Percentiles rank a stretch among this genome's conserved stretches.
phyloP scores from a whole-genome alignment of 2,113 vertebrate species.

The Cinclus cinclus region DNA sequence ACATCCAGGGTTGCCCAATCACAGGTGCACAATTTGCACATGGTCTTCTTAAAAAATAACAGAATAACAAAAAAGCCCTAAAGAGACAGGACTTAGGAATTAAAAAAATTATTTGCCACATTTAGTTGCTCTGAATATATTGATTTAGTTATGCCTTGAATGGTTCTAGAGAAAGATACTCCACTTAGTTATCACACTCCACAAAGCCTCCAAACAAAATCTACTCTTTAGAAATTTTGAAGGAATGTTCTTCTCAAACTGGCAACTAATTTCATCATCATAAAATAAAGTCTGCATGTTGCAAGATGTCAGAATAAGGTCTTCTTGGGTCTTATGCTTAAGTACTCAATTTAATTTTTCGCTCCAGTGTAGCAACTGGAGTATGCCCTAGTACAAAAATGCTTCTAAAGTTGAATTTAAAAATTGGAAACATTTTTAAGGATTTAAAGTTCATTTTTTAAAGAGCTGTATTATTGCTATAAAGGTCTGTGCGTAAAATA shows the following conservation, averaged over 20 bases:
- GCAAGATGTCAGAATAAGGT: not conserved
- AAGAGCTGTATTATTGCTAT: not conserved
- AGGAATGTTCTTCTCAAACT: not conserved
- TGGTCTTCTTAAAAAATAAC: not conserved
- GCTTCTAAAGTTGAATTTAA: not conserved
- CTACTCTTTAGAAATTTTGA: not conserved
- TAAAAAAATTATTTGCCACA: not conserved
- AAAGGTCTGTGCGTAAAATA: accelerated
- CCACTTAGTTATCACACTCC: not conserved
- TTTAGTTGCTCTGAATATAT: not conserved
- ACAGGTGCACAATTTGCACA: not conserved
- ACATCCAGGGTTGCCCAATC: not conserved
- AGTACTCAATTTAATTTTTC: not conserved
- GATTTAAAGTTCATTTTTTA: not conserved
- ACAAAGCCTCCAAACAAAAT: not conserved
- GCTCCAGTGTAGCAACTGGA: not conserved
- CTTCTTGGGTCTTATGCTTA: not conserved
- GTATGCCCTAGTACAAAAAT: not conserved
- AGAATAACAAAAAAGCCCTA: not conserved
- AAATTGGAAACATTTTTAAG: not conserved
- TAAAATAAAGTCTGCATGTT: not conserved
- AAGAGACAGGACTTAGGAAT: not conserved
- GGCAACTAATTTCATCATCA: not conserved
- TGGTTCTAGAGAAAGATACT: not conserved
- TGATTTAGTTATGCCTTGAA: not conserved